Conservation (phyloP, 2,113 vertebrate species). For the Ceyx margarethae region DNA sequence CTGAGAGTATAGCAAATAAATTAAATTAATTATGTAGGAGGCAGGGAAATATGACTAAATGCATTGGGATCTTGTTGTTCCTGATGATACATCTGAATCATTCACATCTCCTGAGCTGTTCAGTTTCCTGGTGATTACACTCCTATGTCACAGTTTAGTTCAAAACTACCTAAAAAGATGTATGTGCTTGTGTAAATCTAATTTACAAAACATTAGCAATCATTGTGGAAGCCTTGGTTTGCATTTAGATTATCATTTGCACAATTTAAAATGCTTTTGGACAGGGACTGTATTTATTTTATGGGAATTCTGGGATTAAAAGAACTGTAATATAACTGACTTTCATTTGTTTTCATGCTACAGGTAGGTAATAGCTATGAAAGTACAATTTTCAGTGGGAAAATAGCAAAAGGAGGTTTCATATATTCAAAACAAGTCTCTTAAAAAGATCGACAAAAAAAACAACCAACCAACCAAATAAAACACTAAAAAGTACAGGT, state of each 20-base stretch:
- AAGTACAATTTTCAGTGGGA: neutral
- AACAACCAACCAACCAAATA: neutral
- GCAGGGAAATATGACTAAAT: conserved; percentile 46
- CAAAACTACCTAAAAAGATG: neutral
- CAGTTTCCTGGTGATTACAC: neutral
- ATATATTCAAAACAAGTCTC: neutral
- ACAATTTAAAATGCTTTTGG: neutral
- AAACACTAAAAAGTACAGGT: neutral
- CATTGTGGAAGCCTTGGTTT: neutral
- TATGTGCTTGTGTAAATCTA: neutral
- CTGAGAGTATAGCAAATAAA: conserved; percentile 40
- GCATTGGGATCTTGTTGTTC: conserved; percentile 16
- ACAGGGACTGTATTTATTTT: neutral
- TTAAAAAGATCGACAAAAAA: neutral
- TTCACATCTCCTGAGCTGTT: neutral
- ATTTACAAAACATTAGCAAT: neutral
- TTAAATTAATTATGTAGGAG: conserved; percentile 45
- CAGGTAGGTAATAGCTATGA: neutral
- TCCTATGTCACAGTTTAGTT: neutral
- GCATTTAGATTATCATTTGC: neutral
- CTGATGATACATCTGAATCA: conserved; percentile 28
- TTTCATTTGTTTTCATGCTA: neutral
- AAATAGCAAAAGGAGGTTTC: neutral
- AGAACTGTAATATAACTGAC: neutral
- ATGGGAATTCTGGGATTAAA: neutral